Evolutionary conservation across 2,797 vertebrate species (phyloP).

Genomic region (Diplodus sargus): DNA sequence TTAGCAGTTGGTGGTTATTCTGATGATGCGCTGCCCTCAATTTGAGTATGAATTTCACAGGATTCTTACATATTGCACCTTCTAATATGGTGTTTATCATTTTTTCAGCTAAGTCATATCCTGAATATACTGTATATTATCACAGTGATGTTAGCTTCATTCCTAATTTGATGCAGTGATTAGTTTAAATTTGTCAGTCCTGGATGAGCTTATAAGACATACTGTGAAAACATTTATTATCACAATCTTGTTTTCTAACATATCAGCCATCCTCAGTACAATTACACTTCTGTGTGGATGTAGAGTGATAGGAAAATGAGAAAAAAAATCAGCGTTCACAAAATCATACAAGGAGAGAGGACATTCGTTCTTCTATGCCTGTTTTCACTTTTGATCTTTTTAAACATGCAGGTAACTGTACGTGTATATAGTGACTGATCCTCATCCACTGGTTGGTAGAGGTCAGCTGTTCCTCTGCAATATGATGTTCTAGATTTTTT

Average conservation of each 20-base stretch:
- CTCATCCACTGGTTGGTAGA: constrained; percentile 74
- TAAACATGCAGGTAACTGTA: constrained; percentile 51
- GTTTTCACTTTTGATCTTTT: constrained; percentile 39
- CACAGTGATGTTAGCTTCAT: constrained; percentile 8
- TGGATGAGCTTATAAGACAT: constrained; percentile 6
- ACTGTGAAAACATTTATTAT: constrained; percentile 14
- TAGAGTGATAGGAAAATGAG: background rate
- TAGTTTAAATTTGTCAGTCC: constrained; percentile 4
- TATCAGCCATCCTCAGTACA: background rate
- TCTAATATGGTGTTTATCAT: background rate
- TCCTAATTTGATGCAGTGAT: constrained; percentile 22
- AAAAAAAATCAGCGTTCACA: constrained; percentile 20
- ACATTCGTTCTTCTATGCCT: constrained; percentile 9
- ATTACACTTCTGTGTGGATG: constrained; percentile 20
- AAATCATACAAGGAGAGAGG: constrained; percentile 6
- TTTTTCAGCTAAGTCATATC: constrained; percentile 32
- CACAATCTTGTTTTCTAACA: constrained; percentile 19
- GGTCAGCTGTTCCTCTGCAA: constrained; percentile 49
- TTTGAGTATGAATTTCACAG: too few species aligned
- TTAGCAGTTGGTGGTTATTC: too few species aligned
- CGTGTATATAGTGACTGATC: constrained; percentile 45
- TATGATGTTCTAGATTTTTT: constrained; percentile 37
- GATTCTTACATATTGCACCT: too few species aligned
- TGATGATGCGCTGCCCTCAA: too few species aligned
- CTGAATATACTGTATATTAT: constrained; percentile 35